Evolutionary conservation across 2,888 invertebrate species (phyloP), one percentile per base, ranked within the genome.

Genomic region (Diaprepes abbreviatus): DNA sequence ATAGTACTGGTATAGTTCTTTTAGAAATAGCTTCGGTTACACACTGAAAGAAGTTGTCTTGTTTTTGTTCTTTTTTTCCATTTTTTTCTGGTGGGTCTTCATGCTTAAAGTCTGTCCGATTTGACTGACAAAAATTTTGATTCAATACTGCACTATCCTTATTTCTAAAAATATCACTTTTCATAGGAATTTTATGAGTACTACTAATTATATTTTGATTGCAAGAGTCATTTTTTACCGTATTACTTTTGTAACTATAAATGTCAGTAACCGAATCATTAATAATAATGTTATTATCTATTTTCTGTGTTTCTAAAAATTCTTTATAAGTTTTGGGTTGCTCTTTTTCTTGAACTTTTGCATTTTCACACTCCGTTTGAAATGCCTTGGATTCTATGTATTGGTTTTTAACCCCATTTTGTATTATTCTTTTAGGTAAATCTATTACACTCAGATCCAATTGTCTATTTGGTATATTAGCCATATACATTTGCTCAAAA

Each of bases 401-500:
- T 50, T 50, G 28, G 7, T 28, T 48, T 3, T 45, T 24, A 40
- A 1, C 24, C 7, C 55, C 16, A 24, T 48, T 35, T 52, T 55
- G 10, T 7, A 38, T 7, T 16, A 33, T 48, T 38, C 58, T 63
- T 67, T 70, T 74, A 14, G 74, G 73, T n/a, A 77, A 40, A 66
- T 84, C 83, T 59, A 83, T 78, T 28, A 83, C 68, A 74, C 84
- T 84, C 62, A 84, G 78, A 76, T 84, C 84, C 59, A 84, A 74
- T 40, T 82, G 77, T 62, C 82, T 75, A 73, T 80, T 83, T 19
- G 84, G 84, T 31, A 84, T 77, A 72, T 83, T 84, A 9, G 82
- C 82, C 81, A 83, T 79, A 72, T 84, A 84, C 55, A 84, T 79
- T 75, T 83, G 78, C 66, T 83, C 80, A 75, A 84, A 83, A 36